Evolutionary conservation across 2,797 vertebrate species (phyloP).

Genomic region (Threskiornis aethiopicus): DNA sequence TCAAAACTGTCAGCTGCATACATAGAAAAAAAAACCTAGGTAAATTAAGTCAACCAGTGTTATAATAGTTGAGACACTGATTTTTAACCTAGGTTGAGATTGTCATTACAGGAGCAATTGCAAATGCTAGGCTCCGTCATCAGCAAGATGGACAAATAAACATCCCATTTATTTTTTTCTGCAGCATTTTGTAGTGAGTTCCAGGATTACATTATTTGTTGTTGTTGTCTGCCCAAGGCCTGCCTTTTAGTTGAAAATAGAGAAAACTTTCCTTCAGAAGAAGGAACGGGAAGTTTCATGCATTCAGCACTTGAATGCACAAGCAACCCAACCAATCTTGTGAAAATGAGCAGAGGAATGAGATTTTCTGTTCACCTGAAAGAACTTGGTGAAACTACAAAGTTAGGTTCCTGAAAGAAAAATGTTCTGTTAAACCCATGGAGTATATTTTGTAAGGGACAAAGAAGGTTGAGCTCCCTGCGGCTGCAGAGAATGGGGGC

Average conservation of each 20-base stretch:
- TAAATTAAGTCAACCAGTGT: background rate
- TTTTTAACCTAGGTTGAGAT: background rate
- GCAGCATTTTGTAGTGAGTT: background rate
- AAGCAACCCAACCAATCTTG: background rate
- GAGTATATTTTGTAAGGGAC: background rate
- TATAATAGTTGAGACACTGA: background rate
- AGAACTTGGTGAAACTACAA: background rate
- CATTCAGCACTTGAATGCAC: background rate
- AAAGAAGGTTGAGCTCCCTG: background rate
- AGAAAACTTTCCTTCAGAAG: background rate
- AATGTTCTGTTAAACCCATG: background rate
- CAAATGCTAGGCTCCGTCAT: background rate
- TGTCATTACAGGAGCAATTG: background rate
- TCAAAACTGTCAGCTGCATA: background rate
- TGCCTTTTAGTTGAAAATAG: background rate
- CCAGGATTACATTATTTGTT: background rate
- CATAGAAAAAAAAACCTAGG: background rate
- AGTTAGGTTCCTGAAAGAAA: background rate
- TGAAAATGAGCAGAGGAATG: background rate
- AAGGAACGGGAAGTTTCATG: background rate
- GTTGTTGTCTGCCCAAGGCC: background rate
- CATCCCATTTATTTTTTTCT: background rate
- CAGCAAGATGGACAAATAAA: background rate
- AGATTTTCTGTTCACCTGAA: background rate
- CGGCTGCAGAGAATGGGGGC: background rate